Base-by-base conservation (phyloP, 2,113 vertebrate genomes). In the Takifugu bimaculatus region DNA sequence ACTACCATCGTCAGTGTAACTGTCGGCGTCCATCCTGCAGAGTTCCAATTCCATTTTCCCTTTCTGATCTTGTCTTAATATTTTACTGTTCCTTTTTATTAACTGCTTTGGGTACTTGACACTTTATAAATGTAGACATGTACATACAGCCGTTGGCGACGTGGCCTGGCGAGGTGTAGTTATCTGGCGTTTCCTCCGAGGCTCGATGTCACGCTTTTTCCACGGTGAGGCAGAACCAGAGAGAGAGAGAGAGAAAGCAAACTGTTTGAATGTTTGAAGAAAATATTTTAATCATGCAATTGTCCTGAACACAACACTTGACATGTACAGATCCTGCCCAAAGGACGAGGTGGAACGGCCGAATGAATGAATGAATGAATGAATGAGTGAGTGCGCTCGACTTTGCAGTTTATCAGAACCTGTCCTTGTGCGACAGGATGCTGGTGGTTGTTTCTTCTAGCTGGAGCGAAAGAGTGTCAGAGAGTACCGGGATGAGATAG, bases 31-130 rank as follows among this genome's bases (percentile, higher is more conserved):
- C 72, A 57, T 60, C 84, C 84, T 87, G 85, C 78, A 76, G 85
- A 77, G 74, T 87, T 78, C 82, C 75, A 74, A 75, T 85, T 83
- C 81, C 65, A 6, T 83, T 79, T 68, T 64, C 75, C 53, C 60
- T 74, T 78, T 85, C 77, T 67, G 80, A 83, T 20, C 78, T 89
- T 82, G 87, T 91, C 88, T 89, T 91, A 88, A 88, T 80, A 85
- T 80, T 47, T 74, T 57, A 72, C 75, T 45, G 51, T 84, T 82
- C 68, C 57, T 66, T 88, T 87, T 84, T 88, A 68, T 90, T 88
- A 83, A 88, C 83, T 89, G 84, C 88, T 90, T 91, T 68, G 90
- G 91, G 90, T 92, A 92, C 91, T 90, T 91, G 91, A 92, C 91
- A 92, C 90, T 92, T 92, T 91, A 91, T 84, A 87, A 89, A 89